Evolutionary conservation across 2,797 vertebrate species (phyloP), one percentile per base, ranked within the genome.

Genomic region (Diceros bicornis): DNA sequence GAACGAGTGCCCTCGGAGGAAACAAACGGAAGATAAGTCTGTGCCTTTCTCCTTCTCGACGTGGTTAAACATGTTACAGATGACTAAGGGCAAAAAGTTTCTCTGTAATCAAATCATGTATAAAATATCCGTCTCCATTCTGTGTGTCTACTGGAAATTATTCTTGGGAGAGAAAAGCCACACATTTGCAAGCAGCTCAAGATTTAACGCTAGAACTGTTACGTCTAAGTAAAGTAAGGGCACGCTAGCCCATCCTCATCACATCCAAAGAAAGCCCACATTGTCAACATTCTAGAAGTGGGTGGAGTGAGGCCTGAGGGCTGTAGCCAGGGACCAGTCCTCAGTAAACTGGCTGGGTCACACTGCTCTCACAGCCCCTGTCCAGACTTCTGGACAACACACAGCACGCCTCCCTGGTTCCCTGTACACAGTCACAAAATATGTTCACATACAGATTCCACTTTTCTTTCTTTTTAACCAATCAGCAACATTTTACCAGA

Each of bases 301-400:
- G 69, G 71, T 16, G 50, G 4, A 13, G 3, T 0, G n/a, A 47
- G 66, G 71, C 32, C 29, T 2, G 4, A 4, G 21, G 32, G 47
- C n/a, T 1, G 1, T 11, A 8, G 47, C 4, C 0, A 1, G 2
- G 57, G 55, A 16, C 61, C 2, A 4, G 32, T 7, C 11, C 25
- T 47, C 77, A 9, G 62, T 6, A 25, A 13, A 3, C 69, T 44
- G 6, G 50, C 25, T 2, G 0, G 50, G 13, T 41, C 71, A 41
- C 20, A 0, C 2, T 0, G 4, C 17, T 11, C 37, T 0, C 68
- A 1, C 8, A 9, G 69, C 92, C 47, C 1, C 7, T 4, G 25
- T 4, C 6, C 18, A 29, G 21, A 57, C 59, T 29, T 57, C 9
- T 0, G 0, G 71, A 66, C 69, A 16, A 17, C 27, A 20, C 11